Base-by-base conservation (phyloP, 2,113 vertebrate genomes). In the Hypocryptadius cinnamomeus region DNA sequence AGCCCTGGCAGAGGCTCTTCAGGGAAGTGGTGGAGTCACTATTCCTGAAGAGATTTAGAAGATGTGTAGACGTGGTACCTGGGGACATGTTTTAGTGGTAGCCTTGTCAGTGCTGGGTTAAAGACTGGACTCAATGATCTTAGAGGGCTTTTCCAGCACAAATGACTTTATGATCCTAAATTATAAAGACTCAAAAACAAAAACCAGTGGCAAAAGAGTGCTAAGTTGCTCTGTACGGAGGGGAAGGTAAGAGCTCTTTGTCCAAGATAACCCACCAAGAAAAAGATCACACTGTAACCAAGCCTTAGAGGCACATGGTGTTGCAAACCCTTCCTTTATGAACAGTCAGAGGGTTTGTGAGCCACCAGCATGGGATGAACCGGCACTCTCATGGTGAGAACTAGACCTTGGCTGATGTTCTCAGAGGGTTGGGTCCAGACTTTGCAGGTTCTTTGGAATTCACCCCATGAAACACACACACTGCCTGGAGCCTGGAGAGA, bases 401-500 rank as follows among this genome's bases (percentile, higher is more conserved):
- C 0, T 30, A 84, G 70, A 59, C 54, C n/a, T 44, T 5, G 2
- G 33, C 18, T 59, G 78, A 53, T 9, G 17, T 1, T 40, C 8
- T 5, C 50, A 28, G 53, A 92, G 33, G 80, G 70, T 8, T 89
- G 51, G 40, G 64, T 27, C 70, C 23, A 35, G 71, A 45, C 22
- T 18, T 40, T 24, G 40, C 50, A 53, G 54, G 31, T 50, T 82
- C 54, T 60, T 13, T 13, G 64, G 59, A 76, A 11, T 35, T 60
- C 85, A 56, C 1, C 1, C 68, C 28, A 14, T 1, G 31, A 44
- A 66, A 56, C 24, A 5, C 25, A 78, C 1, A 0, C 53, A 57
- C 39, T 77, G 39, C 68, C 68, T 20, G 31, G 27, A 64, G 85
- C 47, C 59, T 37, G 60, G 22, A 84, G 11, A 18, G 45, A 85